Base-by-base conservation (phyloP, 2,888 invertebrate genomes). In the Siphonodentalium dalli region DNA sequence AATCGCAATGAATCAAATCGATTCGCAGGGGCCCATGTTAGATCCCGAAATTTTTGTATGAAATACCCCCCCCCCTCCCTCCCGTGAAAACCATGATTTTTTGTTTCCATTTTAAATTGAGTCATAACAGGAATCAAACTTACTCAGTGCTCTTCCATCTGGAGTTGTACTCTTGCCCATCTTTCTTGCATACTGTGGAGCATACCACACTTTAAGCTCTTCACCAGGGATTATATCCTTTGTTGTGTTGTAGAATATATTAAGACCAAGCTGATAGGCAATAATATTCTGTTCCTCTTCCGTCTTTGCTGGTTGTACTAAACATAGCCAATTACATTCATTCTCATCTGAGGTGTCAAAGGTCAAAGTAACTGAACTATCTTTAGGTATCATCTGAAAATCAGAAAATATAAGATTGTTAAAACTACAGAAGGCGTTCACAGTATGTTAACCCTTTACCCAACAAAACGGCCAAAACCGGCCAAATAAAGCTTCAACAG, bases 291-390 rank as follows among this genome's bases (percentile, higher is more conserved):
- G 86, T 57, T 85, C 84, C 33, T 82, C 78, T 9, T 77, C 69
- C 51, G 74, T 74, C 11, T 71, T 71, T 0, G 86, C 87, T 13
- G 85, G 76, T 7, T 79, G 74, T 6, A 87, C 83, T 62, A 87
- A 84, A 62, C 85, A 85, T 84, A 87, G 83, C 87, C 87, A 87
- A 70, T 86, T 87, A 67, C 86, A 87, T 43, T 82, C 81, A 62
- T 84, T 74, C 71, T 87, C 87, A 71, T 85, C 81, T 20, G 82
- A 83, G 1, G 85, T 85, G 72, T 87, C 87, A 63, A 87, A 78
- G 68, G 83, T 85, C 35, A 83, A 81, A 20, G 81, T 76, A n/a
- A n/a, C n/a, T 2, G 71, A 74, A 9, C 82, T 78, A 54, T 79
- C 75, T 55, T 77, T 72, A 11, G 75, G 73, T 63, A 86, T 85